Evolutionary conservation across 2,113 vertebrate genomes (phyloP).

Genomic region (Osmerus mordax): DNA sequence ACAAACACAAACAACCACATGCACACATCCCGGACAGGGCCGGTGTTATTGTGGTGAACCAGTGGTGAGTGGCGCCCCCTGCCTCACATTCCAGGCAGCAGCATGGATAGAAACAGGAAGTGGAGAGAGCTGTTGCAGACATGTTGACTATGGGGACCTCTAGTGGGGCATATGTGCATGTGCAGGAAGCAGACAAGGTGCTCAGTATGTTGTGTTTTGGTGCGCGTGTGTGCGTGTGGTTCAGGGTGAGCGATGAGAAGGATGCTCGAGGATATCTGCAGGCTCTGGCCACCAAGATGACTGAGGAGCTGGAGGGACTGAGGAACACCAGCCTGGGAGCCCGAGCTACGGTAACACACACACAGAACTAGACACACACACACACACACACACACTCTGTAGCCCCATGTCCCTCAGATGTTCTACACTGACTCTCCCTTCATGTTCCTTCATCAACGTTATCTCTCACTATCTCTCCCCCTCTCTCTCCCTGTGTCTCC

Average conservation of each 20-base stretch:
- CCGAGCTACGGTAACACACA: constrained; percentile 83
- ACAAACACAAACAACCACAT: neutral
- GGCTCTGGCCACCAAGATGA: constrained; percentile 98
- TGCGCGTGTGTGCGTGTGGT: constrained; percentile 9
- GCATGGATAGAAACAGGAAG: neutral
- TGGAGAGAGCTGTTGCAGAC: too few species aligned
- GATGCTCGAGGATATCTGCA: constrained; percentile 97
- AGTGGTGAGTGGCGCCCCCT: constrained; percentile 32
- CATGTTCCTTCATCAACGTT: neutral
- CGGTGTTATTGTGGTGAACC: neutral
- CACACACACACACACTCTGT: constrained; percentile 3
- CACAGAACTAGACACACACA: neutral
- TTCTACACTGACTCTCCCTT: neutral
- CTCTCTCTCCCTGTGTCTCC: neutral
- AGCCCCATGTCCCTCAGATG: neutral
- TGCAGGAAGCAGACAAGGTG: neutral
- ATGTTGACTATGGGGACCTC: neutral
- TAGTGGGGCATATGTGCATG: constrained; percentile 11
- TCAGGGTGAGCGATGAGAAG: constrained; percentile 98
- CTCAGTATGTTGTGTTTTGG: neutral
- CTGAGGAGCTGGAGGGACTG: constrained; percentile 92
- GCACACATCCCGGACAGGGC: constrained; percentile 42
- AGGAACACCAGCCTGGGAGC: constrained; percentile 93
- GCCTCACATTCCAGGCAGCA: constrained; percentile 25
- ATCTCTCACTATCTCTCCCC: neutral